phyloP scores from a whole-genome alignment of 2,797 vertebrate species.

The Astyanax mexicanus region DNA sequence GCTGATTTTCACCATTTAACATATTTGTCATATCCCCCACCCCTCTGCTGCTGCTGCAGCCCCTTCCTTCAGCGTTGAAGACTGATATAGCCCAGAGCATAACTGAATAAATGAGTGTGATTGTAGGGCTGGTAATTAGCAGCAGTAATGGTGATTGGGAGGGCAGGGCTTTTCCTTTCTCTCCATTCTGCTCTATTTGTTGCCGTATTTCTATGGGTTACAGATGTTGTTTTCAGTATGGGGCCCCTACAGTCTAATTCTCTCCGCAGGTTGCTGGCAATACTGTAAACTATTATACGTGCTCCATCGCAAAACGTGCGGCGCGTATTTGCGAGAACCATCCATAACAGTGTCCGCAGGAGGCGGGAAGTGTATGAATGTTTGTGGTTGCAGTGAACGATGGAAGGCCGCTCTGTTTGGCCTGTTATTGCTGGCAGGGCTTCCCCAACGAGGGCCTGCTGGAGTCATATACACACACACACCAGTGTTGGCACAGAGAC shows the following conservation, averaged over 20 bases:
- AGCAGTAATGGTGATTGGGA: slow-evolving; percentile 18
- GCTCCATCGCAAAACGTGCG: slow-evolving; percentile 78
- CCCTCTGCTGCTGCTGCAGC: not conserved
- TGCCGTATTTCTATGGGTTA: slow-evolving; percentile 57
- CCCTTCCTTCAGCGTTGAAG: slow-evolving; percentile 2
- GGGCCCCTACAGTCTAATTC: slow-evolving; percentile 52
- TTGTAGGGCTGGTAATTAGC: slow-evolving; percentile 9
- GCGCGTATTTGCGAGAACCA: slow-evolving; percentile 82
- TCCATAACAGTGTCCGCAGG: slow-evolving; percentile 85
- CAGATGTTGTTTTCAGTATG: slow-evolving; percentile 62
- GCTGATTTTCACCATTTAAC: too few species aligned
- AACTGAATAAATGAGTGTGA: slow-evolving; percentile 14
- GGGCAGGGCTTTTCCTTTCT: slow-evolving; percentile 20
- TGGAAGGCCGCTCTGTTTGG: slow-evolving; percentile 80
- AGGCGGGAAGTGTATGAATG: slow-evolving; percentile 78
- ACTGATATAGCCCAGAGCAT: not conserved
- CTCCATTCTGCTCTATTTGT: slow-evolving; percentile 33
- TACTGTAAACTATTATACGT: slow-evolving; percentile 79
- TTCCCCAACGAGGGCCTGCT: slow-evolving; percentile 43
- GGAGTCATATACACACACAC: slow-evolving; percentile 25
- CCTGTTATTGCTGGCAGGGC: slow-evolving; percentile 89
- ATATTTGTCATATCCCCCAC: too few species aligned
- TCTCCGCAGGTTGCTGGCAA: slow-evolving; percentile 64
- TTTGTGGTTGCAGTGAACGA: slow-evolving; percentile 86
- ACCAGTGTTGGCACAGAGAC: slow-evolving; percentile 34